Percentiles rank a stretch among this genome's conserved stretches.
phyloP scores from a whole-genome alignment of 2,888 invertebrate species.

The Epsilonema sp. region DNA sequence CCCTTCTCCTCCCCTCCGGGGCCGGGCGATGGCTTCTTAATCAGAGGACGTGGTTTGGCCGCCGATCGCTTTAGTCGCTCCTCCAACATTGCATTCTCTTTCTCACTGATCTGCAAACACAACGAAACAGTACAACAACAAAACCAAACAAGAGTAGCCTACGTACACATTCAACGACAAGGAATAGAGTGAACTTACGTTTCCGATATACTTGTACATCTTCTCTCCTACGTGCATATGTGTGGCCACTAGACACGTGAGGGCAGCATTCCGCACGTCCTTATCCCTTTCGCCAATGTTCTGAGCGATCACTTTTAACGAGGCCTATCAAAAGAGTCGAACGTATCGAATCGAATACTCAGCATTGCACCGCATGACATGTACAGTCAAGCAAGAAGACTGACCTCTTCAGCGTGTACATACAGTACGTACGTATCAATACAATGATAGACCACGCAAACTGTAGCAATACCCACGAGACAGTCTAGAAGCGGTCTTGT shows the following conservation, averaged over 20 bases:
- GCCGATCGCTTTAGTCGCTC: constrained; percentile 85
- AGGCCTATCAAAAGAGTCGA: no score
- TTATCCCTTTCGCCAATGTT: constrained; percentile 92
- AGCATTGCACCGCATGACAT: no score
- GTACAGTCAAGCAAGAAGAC: no score
- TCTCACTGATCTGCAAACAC: constrained; percentile 53
- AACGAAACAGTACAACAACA: background rate
- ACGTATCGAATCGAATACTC: no score
- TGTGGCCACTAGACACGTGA: constrained; percentile 75
- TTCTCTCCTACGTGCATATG: constrained; percentile 75
- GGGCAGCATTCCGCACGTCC: constrained; percentile 76
- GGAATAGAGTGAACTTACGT: no score
- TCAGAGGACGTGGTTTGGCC: constrained; percentile 38
- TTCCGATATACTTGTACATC: constrained; percentile 71
- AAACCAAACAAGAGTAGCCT: no score
- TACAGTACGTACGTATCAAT: no score
- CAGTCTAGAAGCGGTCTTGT: no score
- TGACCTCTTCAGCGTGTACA: no score
- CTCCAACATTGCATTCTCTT: constrained; percentile 76
- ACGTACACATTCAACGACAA: no score
- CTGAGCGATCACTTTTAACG: constrained; percentile 69
- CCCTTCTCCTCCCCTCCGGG: constrained; percentile 6
- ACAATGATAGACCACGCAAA: no score
- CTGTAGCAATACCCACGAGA: no score
- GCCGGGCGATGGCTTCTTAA: constrained; percentile 12